Base-by-base conservation (phyloP, 2,113 vertebrate genomes). In the Cacatua alba region DNA sequence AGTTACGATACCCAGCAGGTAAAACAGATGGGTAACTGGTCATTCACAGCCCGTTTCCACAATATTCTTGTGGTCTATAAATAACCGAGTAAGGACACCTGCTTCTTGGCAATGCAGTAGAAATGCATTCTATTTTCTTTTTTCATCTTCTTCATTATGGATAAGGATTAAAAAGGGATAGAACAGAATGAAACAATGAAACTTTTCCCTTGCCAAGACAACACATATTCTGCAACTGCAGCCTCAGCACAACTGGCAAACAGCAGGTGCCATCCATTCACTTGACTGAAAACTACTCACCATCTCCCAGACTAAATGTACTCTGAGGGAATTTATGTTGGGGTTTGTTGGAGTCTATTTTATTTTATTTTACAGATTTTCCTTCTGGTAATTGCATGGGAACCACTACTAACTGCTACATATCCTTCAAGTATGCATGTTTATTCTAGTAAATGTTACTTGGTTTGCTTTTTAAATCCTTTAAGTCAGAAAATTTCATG, bases 21-120 rank as follows among this genome's bases (percentile, higher is more conserved):
- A 88, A 94, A 95, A 86, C 86, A 96, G 90, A 92, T 94, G 92
- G 86, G 62, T 91, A 90, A 84, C 76, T 51, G 77, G 70, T 88
- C 86, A 86, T 72, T 80, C 33, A 41, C 78, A 89, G 79, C 67
- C 63, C 80, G 52, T 70, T 95, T 95, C 93, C 94, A 94, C 46
- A 17, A 28, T 39, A 63, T 68, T 62, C 70, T 49, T 46, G 17
- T 85, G 71, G 29, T 69, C 91, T 97, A 67, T 91, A 95, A 96
- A 96, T 88, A 96, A 89, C 88, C 3, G 5, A 82, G 44, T 4
- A 69, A 75, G 83, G 88, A 88, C 57, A 90, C 88, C 95, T 86
- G 92, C 70, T 92, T 68, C 79, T 78, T 77, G 75, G 89, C 63
- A 6, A 43, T 41, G 71, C 74, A 31, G 20, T 37, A 68, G 35